phyloP scores from a whole-genome alignment of 2,888 invertebrate genomes.

The Meteorus cinctellus region DNA sequence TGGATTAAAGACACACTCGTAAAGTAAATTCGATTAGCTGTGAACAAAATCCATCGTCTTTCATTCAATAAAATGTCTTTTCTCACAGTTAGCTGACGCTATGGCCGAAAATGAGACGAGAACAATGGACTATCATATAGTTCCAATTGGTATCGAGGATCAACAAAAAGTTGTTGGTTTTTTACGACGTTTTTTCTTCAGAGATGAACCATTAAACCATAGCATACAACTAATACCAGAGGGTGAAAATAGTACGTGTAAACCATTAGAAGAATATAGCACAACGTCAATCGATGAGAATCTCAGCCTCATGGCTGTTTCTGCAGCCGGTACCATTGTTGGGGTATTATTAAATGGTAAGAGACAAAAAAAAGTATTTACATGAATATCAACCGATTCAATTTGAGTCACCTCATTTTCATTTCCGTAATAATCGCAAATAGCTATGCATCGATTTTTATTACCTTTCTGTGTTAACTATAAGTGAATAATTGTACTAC shows the following conservation, averaged over 20 bases:
- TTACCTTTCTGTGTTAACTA: not conserved
- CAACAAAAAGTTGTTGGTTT: slow-evolving; percentile 76
- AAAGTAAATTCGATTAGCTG: not conserved
- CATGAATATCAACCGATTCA: not conserved
- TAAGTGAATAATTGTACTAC: not conserved
- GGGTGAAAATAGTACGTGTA: slow-evolving; percentile 77
- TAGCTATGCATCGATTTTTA: not conserved
- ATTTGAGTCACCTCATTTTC: not conserved
- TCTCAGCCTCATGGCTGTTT: slow-evolving; percentile 79
- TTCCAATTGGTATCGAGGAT: slow-evolving; percentile 74
- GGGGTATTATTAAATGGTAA: slow-evolving; percentile 77
- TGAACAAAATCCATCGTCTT: not conserved
- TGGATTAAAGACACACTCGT: not conserved
- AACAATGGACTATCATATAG: slow-evolving; percentile 73
- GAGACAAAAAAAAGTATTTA: slow-evolving; percentile 32
- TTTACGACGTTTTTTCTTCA: slow-evolving; percentile 80
- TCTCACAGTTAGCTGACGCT: slow-evolving; percentile 64
- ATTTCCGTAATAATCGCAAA: not conserved
- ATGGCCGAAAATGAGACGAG: slow-evolving; percentile 51
- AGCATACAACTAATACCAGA: slow-evolving; percentile 78
- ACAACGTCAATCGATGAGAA: slow-evolving; percentile 76
- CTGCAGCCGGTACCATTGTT: slow-evolving; percentile 76
- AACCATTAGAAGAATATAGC: slow-evolving; percentile 80
- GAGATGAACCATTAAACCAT: slow-evolving; percentile 82
- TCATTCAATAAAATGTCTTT: not conserved